A percentile compares a stretch with the other conserved stretches of the same genome.
Evolutionary conservation across 2,888 invertebrate genomes (phyloP).

Genomic region (Drosophila fungiperda): DNA sequence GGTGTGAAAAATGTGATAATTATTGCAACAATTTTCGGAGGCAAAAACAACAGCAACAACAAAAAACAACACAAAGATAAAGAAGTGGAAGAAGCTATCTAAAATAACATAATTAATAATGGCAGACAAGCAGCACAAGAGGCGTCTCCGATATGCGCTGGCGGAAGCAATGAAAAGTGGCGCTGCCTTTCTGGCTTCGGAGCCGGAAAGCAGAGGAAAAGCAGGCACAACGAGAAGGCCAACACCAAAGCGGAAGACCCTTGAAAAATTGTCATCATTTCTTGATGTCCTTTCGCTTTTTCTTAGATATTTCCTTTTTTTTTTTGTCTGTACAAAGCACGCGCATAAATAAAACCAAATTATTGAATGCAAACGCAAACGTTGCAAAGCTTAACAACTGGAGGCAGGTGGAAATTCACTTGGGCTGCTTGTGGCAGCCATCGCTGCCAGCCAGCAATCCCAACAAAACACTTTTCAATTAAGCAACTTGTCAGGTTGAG

Average conservation of each 20-base stretch:
- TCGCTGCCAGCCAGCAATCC: slow-evolving; percentile 25
- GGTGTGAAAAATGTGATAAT: slow-evolving; percentile 72
- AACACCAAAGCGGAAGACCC: slow-evolving; percentile 54
- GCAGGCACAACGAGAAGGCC: slow-evolving; percentile 3
- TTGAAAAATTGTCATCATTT: slow-evolving; percentile 59
- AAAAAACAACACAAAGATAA: slow-evolving; percentile 2
- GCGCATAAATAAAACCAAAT: slow-evolving; percentile 72
- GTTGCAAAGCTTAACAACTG: slow-evolving; percentile 57
- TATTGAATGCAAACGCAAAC: slow-evolving; percentile 64
- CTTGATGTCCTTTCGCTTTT: slow-evolving; percentile 30
- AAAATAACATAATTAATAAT: slow-evolving; percentile 78
- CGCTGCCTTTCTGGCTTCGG: slow-evolving; percentile 8
- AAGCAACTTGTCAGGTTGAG: slow-evolving; percentile 73
- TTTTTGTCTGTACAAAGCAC: slow-evolving; percentile 35
- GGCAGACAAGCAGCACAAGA: slow-evolving; percentile 43
- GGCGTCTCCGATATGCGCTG: slow-evolving; percentile 44
- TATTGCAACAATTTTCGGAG: slow-evolving; percentile 67
- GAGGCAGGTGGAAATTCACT: slow-evolving; percentile 9
- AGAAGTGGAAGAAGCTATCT: slow-evolving; percentile 46
- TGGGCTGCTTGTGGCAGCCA: not conserved
- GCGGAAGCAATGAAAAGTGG: slow-evolving; percentile 67
- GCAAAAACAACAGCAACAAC: slow-evolving; percentile 6
- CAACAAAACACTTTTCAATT: slow-evolving; percentile 77
- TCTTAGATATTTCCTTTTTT: not conserved
- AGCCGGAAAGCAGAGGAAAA: slow-evolving; percentile 31